Evolutionary conservation across 2,113 vertebrate genomes (phyloP), one percentile per base, ranked within the genome.

Genomic region (Rhinoptilus africanus): DNA sequence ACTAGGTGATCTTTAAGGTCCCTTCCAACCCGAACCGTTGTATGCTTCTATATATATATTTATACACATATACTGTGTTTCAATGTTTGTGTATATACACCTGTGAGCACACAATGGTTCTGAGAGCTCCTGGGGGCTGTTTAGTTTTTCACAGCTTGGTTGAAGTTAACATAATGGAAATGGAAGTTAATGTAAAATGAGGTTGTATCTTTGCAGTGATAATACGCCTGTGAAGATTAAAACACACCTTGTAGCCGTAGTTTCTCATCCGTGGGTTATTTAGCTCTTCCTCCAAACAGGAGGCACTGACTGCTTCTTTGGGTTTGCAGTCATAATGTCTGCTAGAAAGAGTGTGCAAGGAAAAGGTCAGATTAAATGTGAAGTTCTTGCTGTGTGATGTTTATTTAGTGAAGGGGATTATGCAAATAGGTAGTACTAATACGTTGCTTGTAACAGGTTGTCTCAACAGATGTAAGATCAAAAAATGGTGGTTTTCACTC

Each of bases 21-120:
- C 12, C 20, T 59, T 59, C 20, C 56, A n/a, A 9, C 22, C n/a
- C 13, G 10, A n/a, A 59, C 34, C 34, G 14, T 59, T 59, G 21
- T n/a, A 9, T n/a, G 34, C 2, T 28, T 57, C 12, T 22, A 9
- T 57, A 3, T 2, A 34, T 17, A 1, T 19, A 6, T 10, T 48
- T 48, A 48, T 48, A 48, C 21, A 6, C 15, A 2, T 22, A 16
- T 3, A 5, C 19, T 10, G 45, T 4, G 5, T 41, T 16, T 26
- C 24, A 16, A 3, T 35, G 8, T 23, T 12, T n/a, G 16, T 10
- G 26, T 23, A 1, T 5, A 0, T 6, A 7, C 4, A 0, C 0
- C 12, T 7, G 5, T 3, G 45, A 34, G 6, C 5, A 2, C 5
- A 4, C 19, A 16, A 50, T 6, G 1, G 8, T 19, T 23, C 27